Percentiles rank a stretch among this genome's conserved stretches.
Evolutionary conservation across 2,797 vertebrate genomes (phyloP).

Genomic region (Thaleichthys pacificus): DNA sequence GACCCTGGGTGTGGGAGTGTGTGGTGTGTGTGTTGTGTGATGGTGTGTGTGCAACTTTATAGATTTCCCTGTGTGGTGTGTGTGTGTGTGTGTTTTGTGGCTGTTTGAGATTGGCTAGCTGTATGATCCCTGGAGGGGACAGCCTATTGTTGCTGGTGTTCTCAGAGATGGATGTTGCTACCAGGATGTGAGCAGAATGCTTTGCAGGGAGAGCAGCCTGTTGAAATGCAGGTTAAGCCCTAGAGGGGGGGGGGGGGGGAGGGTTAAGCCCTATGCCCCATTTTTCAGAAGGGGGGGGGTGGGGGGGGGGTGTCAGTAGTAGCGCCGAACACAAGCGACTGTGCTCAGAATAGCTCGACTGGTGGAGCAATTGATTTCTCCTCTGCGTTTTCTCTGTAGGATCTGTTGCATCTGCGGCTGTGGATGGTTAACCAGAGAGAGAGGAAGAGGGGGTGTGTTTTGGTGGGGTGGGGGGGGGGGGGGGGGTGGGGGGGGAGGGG

Average conservation of each 20-base stretch:
- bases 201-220: slow-evolving; percentile 42
- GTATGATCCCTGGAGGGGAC: slow-evolving; percentile 65
- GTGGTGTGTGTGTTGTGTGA: slow-evolving; percentile 17
- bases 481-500: slow-evolving; percentile 52
- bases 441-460: slow-evolving; percentile 23
- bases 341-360: slow-evolving; percentile 46
- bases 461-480: slow-evolving; percentile 50
- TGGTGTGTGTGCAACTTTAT: background rate
- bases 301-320: slow-evolving; percentile 15
- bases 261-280: no score
- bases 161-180: slow-evolving; percentile 65
- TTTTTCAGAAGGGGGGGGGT: slow-evolving; percentile 45
- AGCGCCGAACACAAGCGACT: slow-evolving; percentile 33
- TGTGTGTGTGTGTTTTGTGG: slow-evolving; percentile 30
- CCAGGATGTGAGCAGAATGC: slow-evolving; percentile 62
- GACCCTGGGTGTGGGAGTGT: slow-evolving; percentile 3
- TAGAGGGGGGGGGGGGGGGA: slow-evolving; percentile 34
- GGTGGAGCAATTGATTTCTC: slow-evolving; percentile 54
- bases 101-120: slow-evolving; percentile 28
- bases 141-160: slow-evolving; percentile 61
- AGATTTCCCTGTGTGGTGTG: slow-evolving; percentile 5
- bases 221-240: slow-evolving; percentile 37
- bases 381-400: slow-evolving; percentile 22
- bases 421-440: slow-evolving; percentile 51
- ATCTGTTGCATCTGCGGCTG: slow-evolving; percentile 61